Percentiles rank a stretch among this genome's conserved stretches.
phyloP scores from a whole-genome alignment of 2,888 invertebrate species.

The Achlya flavicornis region DNA sequence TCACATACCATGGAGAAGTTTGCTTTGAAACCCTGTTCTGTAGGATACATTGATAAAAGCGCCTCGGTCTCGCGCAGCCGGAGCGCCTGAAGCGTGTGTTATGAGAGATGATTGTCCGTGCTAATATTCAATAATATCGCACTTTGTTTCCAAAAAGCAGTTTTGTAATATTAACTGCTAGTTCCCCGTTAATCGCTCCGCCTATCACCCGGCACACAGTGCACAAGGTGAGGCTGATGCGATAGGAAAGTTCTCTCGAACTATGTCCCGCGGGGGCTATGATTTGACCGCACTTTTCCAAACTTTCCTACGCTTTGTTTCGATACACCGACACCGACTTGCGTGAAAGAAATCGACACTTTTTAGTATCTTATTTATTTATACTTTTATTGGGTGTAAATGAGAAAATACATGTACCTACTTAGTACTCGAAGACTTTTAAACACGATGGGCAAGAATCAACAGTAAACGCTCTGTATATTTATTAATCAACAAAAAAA shows the following conservation, averaged over 20 bases:
- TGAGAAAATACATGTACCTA: conserved; percentile 14
- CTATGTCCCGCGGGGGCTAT: conserved; percentile 67
- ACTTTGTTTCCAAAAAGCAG: too few species aligned
- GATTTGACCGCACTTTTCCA: conserved; percentile 71
- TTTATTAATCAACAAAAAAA: too few species aligned
- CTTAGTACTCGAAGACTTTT: too few species aligned
- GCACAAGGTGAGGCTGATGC: conserved; percentile 24
- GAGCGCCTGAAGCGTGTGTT: too few species aligned
- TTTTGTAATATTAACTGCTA: not conserved
- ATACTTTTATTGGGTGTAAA: conserved; percentile 44
- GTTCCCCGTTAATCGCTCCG: not conserved
- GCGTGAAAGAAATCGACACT: conserved; percentile 50
- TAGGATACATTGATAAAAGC: too few species aligned
- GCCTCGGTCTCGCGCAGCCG: too few species aligned
- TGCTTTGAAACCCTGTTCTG: too few species aligned
- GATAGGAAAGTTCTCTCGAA: conserved; percentile 59
- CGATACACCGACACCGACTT: conserved; percentile 47
- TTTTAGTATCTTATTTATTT: conserved; percentile 51
- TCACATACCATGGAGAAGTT: too few species aligned
- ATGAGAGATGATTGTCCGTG: too few species aligned
- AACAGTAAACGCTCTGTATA: too few species aligned
- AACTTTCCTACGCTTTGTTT: conserved; percentile 60
- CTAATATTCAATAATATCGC: too few species aligned
- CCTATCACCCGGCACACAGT: conserved; percentile 13
- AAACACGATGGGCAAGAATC: too few species aligned